phyloP scores from a whole-genome alignment of 2,888 invertebrate genomes.

The Dromius quadrimaculatus region DNA sequence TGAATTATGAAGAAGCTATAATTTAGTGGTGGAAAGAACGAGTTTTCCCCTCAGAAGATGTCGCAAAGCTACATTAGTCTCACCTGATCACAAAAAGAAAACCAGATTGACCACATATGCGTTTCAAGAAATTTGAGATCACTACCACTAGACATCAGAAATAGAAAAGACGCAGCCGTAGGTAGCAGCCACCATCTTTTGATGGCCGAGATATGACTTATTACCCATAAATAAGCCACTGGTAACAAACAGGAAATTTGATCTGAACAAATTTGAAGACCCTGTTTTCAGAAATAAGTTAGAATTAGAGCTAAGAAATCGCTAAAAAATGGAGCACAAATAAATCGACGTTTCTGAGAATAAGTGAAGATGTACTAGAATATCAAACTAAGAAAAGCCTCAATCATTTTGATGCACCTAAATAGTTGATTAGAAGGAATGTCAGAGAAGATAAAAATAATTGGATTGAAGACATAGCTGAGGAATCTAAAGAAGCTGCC shows the following conservation, averaged over 20 bases:
- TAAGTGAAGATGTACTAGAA: constrained; percentile 2
- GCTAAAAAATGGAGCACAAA: neutral
- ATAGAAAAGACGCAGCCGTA: constrained; percentile 7
- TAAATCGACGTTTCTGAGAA: too few relatives aligned
- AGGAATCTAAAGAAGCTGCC: neutral
- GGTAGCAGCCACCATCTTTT: constrained; percentile 9
- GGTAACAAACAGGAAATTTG: neutral
- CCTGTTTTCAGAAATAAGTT: neutral
- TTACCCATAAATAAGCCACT: neutral
- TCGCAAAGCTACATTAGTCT: constrained; percentile 6
- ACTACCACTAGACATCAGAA: too few relatives aligned
- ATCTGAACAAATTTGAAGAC: neutral
- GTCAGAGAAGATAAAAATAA: neutral
- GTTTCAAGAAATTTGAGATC: too few relatives aligned
- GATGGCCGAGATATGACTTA: neutral
- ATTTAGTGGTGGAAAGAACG: constrained; percentile 11
- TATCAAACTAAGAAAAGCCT: constrained; percentile 4
- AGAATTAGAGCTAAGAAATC: neutral
- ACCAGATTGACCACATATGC: constrained; percentile 14
- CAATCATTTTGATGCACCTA: neutral
- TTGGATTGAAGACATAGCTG: neutral
- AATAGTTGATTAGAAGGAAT: neutral
- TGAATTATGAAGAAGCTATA: neutral
- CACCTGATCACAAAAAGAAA: constrained; percentile 8
- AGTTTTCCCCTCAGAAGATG: neutral